Conservation (phyloP, 2,888 invertebrate genomes). For the Leptopilina syphax region DNA sequence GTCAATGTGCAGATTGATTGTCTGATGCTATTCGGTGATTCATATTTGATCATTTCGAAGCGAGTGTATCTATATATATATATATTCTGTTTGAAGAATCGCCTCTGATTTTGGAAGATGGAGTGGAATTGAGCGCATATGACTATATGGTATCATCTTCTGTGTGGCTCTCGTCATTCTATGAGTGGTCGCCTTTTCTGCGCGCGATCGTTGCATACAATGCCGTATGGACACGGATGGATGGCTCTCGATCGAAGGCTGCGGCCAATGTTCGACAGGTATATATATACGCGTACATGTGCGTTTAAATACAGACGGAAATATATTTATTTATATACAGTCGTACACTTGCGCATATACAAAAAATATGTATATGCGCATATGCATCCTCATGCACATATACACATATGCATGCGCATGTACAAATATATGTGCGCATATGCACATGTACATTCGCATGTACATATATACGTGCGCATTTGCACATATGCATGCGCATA, state of each 20-base stretch:
- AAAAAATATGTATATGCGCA: too few species aligned
- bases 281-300: too few species aligned
- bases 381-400: too few species aligned
- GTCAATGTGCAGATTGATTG: slow-evolving; percentile 31
- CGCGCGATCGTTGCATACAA: slow-evolving; percentile 54
- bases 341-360: too few species aligned
- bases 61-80: too few species aligned
- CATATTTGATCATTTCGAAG: slow-evolving; percentile 27
- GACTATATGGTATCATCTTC: slow-evolving; percentile 3
- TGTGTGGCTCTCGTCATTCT: slow-evolving; percentile 37
- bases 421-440: too few species aligned
- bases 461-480: too few species aligned
- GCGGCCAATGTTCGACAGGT: slow-evolving; percentile 55
- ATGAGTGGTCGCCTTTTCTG: slow-evolving; percentile 38
- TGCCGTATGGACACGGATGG: slow-evolving; percentile 50
- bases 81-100: slow-evolving; percentile 20
- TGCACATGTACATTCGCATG: too few species aligned
- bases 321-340: too few species aligned
- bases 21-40: slow-evolving; percentile 16
- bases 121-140: not conserved
- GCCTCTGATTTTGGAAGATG: slow-evolving; percentile 1
- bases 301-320: too few species aligned
- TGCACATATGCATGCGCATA: too few species aligned
- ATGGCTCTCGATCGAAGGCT: slow-evolving; percentile 57
- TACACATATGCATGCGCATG: too few species aligned